These are phyloP conservation scores for Drosophila yooni DNA, from an alignment of 2,888 invertebrate genomes.

Conservation along the genomic window DNA sequence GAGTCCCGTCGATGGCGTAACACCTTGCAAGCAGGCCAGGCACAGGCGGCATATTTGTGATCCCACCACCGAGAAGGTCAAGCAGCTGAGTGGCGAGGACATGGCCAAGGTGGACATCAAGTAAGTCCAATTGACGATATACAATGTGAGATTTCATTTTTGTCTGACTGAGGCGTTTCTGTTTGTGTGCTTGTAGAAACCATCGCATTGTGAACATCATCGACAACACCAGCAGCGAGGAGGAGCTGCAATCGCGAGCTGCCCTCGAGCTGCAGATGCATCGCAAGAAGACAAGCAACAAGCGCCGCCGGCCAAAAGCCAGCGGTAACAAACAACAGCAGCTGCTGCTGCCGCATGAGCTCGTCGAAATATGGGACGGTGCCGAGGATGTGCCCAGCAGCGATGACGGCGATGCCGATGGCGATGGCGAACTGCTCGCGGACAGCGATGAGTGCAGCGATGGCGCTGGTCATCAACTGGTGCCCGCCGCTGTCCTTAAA, in stretches of 20 bases:
- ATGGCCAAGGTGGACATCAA: slow-evolving; percentile 79
- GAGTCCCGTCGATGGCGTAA: slow-evolving; percentile 85
- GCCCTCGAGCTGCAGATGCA: slow-evolving; percentile 80
- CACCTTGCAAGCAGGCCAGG: slow-evolving; percentile 86
- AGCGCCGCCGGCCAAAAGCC: slow-evolving; percentile 83
- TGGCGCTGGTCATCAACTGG: slow-evolving; percentile 82
- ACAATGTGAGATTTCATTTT: neutral
- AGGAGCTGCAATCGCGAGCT: slow-evolving; percentile 81
- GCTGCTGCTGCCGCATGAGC: slow-evolving; percentile 85
- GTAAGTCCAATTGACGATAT: slow-evolving; percentile 56
- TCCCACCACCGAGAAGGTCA: slow-evolving; percentile 78
- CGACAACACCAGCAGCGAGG: slow-evolving; percentile 84
- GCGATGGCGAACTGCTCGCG: slow-evolving; percentile 83
- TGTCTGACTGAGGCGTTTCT: neutral
- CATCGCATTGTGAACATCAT: slow-evolving; percentile 84
- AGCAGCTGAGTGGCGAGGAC: slow-evolving; percentile 73
- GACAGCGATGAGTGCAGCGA: slow-evolving; percentile 85
- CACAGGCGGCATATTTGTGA: slow-evolving; percentile 84
- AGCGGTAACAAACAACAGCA: slow-evolving; percentile 75
- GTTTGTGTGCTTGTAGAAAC: slow-evolving; percentile 63
- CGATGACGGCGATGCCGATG: slow-evolving; percentile 83
- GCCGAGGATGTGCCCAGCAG: slow-evolving; percentile 85
- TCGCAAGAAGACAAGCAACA: slow-evolving; percentile 83
- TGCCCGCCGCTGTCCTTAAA: slow-evolving; percentile 84
- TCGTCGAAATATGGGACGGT: slow-evolving; percentile 87